Evolutionary conservation across 2,113 vertebrate species (phyloP).

Genomic region (Cranoglanis bouderius): DNA sequence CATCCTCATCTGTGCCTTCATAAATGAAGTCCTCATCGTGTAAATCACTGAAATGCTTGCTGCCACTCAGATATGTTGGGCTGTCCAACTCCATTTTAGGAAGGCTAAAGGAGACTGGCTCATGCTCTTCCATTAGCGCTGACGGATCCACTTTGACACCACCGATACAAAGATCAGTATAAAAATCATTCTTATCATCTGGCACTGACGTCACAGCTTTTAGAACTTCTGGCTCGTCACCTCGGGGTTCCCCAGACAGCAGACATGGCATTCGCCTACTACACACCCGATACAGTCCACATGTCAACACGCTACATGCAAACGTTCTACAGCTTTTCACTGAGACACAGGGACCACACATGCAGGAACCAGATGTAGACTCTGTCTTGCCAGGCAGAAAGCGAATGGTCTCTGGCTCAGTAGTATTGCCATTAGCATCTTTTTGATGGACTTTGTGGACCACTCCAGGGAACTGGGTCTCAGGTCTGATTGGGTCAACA

Average conservation of each 20-base stretch:
- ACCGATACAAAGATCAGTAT: slow-evolving; percentile 79
- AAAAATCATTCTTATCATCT: slow-evolving; percentile 75
- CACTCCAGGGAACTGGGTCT: slow-evolving; percentile 31
- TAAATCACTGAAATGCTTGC: slow-evolving; percentile 71
- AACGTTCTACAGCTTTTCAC: slow-evolving; percentile 63
- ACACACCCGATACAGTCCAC: slow-evolving; percentile 82
- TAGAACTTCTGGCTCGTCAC: slow-evolving; percentile 62
- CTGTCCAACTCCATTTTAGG: slow-evolving; percentile 52
- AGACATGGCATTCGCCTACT: slow-evolving; percentile 65
- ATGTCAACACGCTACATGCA: slow-evolving; percentile 74
- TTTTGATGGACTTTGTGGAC: slow-evolving; percentile 70
- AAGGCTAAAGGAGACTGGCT: slow-evolving; percentile 65
- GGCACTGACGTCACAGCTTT: slow-evolving; percentile 45
- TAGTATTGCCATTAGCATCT: slow-evolving; percentile 74
- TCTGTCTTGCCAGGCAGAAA: slow-evolving; percentile 82
- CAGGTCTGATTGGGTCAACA: slow-evolving; percentile 67
- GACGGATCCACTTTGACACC: slow-evolving; percentile 65
- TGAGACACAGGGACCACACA: slow-evolving; percentile 75
- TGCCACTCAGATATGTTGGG: slow-evolving; percentile 72
- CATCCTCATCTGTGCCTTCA: slow-evolving; percentile 77
- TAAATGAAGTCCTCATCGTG: slow-evolving; percentile 74
- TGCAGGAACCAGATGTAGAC: slow-evolving; percentile 52
- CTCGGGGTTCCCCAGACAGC: slow-evolving; percentile 61
- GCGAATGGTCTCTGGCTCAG: slow-evolving; percentile 77
- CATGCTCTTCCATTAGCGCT: slow-evolving; percentile 65